Percentiles rank a stretch among this genome's conserved stretches.
phyloP scores from a whole-genome alignment of 2,113 vertebrate species.

The Chitala chitala region DNA sequence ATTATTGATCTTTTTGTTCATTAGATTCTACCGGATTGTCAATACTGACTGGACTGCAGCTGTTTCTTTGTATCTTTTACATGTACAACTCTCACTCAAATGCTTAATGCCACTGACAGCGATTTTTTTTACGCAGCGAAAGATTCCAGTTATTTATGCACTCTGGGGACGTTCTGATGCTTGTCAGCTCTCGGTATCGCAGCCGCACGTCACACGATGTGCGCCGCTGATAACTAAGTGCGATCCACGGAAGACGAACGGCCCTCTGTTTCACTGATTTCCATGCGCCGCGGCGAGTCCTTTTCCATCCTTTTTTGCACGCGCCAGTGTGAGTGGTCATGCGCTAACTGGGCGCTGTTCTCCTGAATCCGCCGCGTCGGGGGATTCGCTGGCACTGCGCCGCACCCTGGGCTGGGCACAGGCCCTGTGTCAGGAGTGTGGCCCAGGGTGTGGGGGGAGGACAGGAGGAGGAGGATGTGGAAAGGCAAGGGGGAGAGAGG shows the following conservation, averaged over 20 bases:
- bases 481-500: neutral
- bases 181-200: neutral
- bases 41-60: neutral
- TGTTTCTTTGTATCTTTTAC: neutral
- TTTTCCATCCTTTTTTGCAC: neutral
- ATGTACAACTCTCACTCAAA: neutral
- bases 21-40: neutral
- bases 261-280: neutral
- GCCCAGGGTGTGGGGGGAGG: no score
- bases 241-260: neutral
- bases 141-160: neutral
- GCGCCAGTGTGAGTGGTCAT: neutral
- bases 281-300: neutral
- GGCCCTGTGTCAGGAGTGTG: no score
- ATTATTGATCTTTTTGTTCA: neutral
- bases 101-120: neutral
- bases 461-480: no score
- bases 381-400: neutral
- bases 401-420: no score
- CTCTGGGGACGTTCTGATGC: neutral
- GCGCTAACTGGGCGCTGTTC: slow-evolving; percentile 1
- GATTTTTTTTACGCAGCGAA: neutral
- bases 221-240: neutral
- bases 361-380: neutral
- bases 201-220: neutral